Conservation (phyloP, 2,797 vertebrate genomes). For the Parauchenoglanis punctatus region DNA sequence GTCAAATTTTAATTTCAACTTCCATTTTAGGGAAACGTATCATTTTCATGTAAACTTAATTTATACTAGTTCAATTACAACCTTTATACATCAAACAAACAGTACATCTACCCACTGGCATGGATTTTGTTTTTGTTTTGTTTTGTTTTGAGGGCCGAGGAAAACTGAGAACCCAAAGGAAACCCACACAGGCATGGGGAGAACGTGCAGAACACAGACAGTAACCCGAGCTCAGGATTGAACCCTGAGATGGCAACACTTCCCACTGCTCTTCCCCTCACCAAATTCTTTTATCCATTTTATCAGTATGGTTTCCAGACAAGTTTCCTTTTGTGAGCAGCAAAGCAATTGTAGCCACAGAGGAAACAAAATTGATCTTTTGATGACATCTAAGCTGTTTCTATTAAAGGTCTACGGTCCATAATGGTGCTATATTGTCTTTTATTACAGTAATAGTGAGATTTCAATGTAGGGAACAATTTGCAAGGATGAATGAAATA, state of each 20-base stretch:
- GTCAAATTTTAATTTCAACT: neutral
- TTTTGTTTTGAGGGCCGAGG: neutral
- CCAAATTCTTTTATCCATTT: conserved; percentile 2
- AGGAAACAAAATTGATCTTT: neutral
- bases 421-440: neutral
- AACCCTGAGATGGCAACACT: neutral
- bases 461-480: neutral
- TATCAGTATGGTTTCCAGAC: neutral
- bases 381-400: conserved; percentile 2
- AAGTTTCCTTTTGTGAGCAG: neutral
- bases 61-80: too few species aligned
- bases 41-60: neutral
- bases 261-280: neutral
- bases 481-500: neutral
- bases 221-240: neutral
- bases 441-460: neutral
- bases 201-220: neutral
- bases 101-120: neutral
- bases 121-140: neutral
- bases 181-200: neutral
- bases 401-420: neutral
- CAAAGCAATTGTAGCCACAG: neutral
- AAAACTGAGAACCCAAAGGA: neutral
- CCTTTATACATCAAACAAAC: neutral
- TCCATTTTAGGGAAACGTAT: neutral